phyloP scores from a whole-genome alignment of 1,140 invertebrate genomes.

The Halictus rubicundus region DNA sequence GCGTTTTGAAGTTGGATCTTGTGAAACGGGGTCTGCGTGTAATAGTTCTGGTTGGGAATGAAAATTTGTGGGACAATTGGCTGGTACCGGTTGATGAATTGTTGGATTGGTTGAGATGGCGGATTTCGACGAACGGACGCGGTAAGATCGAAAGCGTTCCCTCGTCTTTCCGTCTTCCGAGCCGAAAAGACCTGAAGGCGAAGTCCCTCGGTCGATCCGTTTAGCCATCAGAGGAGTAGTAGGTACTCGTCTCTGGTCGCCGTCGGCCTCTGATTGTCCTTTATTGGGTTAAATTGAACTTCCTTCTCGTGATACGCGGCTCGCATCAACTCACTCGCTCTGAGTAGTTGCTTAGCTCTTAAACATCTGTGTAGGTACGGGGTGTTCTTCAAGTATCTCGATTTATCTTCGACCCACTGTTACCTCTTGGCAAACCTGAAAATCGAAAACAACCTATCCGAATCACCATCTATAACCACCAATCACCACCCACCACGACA shows the following conservation, averaged over 20 bases:
- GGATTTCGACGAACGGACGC: not conserved
- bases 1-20: not conserved
- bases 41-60: not conserved
- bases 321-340: conserved; percentile 80
- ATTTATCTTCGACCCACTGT: conserved; percentile 50
- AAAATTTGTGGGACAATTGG: not conserved
- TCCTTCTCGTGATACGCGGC: conserved; percentile 81
- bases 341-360: conserved; percentile 78
- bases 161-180: conserved; percentile 59
- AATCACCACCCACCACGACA: not conserved
- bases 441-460: not conserved
- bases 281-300: conserved; percentile 82
- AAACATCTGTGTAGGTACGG: conserved; percentile 77
- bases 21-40: not conserved
- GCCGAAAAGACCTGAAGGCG: conserved; percentile 64
- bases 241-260: conserved; percentile 77
- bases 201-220: conserved; percentile 71
- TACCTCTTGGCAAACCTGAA: not conserved
- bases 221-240: conserved; percentile 73
- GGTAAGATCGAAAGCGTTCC: not conserved
- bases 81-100: not conserved
- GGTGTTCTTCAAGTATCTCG: conserved; percentile 75
- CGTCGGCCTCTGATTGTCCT: conserved; percentile 81
- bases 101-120: not conserved
- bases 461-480: not conserved